A percentile compares a stretch with the other conserved stretches of the same genome.
Conservation (phyloP, 2,113 vertebrate species). For the Promerops cafer region DNA sequence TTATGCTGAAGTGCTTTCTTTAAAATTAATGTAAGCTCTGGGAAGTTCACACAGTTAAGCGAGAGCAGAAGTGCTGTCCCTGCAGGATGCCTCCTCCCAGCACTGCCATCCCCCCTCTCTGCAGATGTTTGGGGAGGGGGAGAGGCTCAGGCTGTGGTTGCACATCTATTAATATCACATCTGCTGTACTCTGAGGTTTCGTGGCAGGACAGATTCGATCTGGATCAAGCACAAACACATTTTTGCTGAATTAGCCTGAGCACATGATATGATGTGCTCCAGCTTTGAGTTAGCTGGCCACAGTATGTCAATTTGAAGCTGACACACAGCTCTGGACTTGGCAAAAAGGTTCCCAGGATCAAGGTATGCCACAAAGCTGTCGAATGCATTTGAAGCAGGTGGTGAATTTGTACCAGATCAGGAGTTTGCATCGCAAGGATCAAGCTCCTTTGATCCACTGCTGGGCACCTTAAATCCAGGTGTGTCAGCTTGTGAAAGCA, state of each 20-base stretch:
- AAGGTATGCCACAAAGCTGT: not conserved
- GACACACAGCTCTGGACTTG: not conserved
- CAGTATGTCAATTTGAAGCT: not conserved
- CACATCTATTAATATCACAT: slow-evolving; percentile 56
- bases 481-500: not conserved
- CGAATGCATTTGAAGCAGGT: not conserved
- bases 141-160: slow-evolving; percentile 1
- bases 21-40: not conserved
- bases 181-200: slow-evolving; percentile 27
- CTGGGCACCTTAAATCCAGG: not conserved
- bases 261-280: not conserved
- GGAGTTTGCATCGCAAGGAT: not conserved
- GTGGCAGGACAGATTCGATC: slow-evolving; percentile 31
- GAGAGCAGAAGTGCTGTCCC: slow-evolving; percentile 17
- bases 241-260: not conserved
- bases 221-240: slow-evolving; percentile 44
- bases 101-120: not conserved
- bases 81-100: slow-evolving; percentile 20
- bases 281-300: not conserved
- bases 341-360: not conserved
- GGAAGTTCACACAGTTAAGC: not conserved
- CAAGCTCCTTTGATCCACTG: not conserved
- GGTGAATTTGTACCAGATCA: not conserved
- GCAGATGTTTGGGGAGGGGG: slow-evolving; percentile 36
- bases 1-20: slow-evolving; percentile 5